phyloP scores from a whole-genome alignment of 2,113 vertebrate genomes.

The Ammodytes marinus region DNA sequence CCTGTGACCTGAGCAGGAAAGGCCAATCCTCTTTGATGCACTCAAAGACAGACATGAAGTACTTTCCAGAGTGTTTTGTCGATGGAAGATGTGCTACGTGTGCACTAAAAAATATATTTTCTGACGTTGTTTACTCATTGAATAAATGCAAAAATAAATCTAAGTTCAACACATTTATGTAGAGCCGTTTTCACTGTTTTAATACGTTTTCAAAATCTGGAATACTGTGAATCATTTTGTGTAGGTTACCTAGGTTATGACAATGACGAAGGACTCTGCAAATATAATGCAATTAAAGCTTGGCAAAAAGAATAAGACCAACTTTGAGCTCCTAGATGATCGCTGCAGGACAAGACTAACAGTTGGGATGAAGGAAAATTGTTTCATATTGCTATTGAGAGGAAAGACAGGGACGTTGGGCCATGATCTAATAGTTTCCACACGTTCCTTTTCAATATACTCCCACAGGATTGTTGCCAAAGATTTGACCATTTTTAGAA shows the following conservation, averaged over 20 bases:
- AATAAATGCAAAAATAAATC: neutral
- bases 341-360: conserved; percentile 20
- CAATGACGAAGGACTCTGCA: neutral
- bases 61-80: neutral
- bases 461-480: conserved; percentile 31
- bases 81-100: neutral
- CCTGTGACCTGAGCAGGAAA: neutral
- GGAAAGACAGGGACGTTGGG: conserved; percentile 27
- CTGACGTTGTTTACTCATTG: neutral
- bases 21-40: conserved; percentile 15
- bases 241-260: neutral
- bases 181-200: neutral
- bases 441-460: conserved; percentile 58
- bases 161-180: neutral
- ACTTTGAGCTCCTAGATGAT: conserved; percentile 30
- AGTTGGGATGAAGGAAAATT: conserved; percentile 53
- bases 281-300: neutral
- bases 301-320: neutral
- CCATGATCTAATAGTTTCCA: conserved; percentile 74
- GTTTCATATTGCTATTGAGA: conserved; percentile 51
- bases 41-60: neutral
- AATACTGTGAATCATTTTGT: neutral
- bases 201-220: neutral
- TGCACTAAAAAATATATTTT: too few species aligned
- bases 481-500: conserved; percentile 64